These are phyloP conservation scores for Pao palembangensis DNA, from an alignment of 2,113 vertebrate genomes.

Conservation along the genomic window DNA sequence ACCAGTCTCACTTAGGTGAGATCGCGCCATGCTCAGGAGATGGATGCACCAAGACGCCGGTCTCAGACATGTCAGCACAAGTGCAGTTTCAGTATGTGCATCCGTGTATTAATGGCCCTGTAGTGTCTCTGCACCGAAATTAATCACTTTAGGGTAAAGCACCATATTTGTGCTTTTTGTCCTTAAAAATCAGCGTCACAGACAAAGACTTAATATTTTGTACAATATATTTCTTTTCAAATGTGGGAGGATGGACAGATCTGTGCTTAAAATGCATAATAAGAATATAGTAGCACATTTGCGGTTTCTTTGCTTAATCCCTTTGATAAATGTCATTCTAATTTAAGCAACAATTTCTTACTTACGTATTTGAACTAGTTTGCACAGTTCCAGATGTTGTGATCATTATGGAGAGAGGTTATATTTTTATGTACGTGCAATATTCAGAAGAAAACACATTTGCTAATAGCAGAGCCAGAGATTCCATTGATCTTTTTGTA, in stretches of 20 bases:
- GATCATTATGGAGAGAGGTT: conserved; percentile 58
- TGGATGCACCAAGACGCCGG: neutral
- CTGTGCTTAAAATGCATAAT: neutral
- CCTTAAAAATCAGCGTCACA: neutral
- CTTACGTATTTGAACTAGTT: conserved; percentile 39
- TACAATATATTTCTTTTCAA: neutral
- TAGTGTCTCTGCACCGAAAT: conserved; percentile 43
- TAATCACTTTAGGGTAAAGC: conserved; percentile 10
- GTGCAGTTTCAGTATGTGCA: conserved; percentile 32
- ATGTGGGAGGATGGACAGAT: conserved; percentile 3
- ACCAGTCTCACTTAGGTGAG: conserved; percentile 1
- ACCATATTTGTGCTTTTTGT: conserved; percentile 37
- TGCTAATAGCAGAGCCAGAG: conserved; percentile 30
- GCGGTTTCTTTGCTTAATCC: conserved; percentile 29
- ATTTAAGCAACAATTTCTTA: conserved; percentile 26
- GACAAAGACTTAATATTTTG: too few species aligned
- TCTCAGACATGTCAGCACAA: conserved; percentile 33
- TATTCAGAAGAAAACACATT: conserved; percentile 59
- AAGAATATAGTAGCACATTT: conserved; percentile 27
- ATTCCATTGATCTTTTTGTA: conserved; percentile 53
- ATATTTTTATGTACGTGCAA: conserved; percentile 72
- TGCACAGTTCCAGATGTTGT: conserved; percentile 45
- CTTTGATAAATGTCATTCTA: conserved; percentile 23
- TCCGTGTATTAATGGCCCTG: conserved; percentile 18
- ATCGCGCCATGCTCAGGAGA: conserved; percentile 1